Percentiles rank a stretch among this genome's conserved stretches.
Evolutionary conservation across 2,888 invertebrate genomes (phyloP).

Genomic region (Mimas tiliae): DNA sequence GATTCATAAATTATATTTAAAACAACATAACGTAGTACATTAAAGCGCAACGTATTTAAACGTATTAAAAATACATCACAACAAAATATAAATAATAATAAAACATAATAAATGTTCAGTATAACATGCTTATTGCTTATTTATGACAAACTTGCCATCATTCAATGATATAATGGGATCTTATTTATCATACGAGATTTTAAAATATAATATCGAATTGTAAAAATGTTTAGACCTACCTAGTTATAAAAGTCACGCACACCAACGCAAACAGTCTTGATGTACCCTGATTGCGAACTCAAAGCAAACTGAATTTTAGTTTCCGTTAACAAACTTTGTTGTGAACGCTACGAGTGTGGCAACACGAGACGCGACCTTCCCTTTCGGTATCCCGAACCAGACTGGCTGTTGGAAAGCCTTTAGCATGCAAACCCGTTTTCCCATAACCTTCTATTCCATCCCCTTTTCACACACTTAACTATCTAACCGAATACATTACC

Average conservation of each 20-base stretch:
- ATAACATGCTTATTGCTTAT: too few relatives aligned
- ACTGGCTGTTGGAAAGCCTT: slow-evolving; percentile 46
- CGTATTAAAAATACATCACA: too few relatives aligned
- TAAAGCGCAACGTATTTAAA: too few relatives aligned
- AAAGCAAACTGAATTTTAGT: slow-evolving; percentile 50
- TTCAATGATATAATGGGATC: too few relatives aligned
- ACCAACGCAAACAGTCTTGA: slow-evolving; percentile 45
- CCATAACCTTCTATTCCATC: slow-evolving; percentile 36
- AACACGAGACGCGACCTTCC: slow-evolving; percentile 45
- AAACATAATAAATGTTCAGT: too few relatives aligned
- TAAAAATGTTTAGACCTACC: not conserved
- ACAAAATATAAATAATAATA: too few relatives aligned
- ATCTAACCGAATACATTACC: slow-evolving; percentile 47
- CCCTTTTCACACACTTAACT: slow-evolving; percentile 17
- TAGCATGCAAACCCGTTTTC: slow-evolving; percentile 42
- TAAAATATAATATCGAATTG: too few relatives aligned
- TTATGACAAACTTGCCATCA: too few relatives aligned
- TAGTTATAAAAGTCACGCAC: slow-evolving; percentile 36
- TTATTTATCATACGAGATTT: too few relatives aligned
- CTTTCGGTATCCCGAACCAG: slow-evolving; percentile 43
- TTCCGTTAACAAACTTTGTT: slow-evolving; percentile 61
- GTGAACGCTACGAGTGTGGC: slow-evolving; percentile 47
- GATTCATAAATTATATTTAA: too few relatives aligned
- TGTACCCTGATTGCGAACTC: slow-evolving; percentile 43
- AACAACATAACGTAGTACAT: too few relatives aligned